Conservation (phyloP, 2,888 invertebrate genomes). For the Zeuzera pyrina region DNA sequence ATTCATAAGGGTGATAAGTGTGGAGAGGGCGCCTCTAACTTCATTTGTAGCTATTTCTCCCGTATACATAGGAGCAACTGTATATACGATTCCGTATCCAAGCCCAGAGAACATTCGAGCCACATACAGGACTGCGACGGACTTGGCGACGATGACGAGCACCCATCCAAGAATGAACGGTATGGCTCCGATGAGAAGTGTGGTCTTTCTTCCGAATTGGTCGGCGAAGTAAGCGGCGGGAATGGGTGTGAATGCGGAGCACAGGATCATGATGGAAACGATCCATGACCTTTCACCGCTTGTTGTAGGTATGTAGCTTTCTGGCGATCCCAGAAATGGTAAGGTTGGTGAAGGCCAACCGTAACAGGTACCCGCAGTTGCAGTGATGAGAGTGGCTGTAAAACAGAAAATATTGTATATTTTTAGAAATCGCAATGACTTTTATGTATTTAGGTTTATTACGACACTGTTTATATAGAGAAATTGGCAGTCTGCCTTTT, state of each 20-base stretch:
- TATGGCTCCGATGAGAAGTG: constrained; percentile 73
- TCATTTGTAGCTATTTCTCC: constrained; percentile 76
- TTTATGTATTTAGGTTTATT: too few species aligned
- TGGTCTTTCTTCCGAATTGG: constrained; percentile 77
- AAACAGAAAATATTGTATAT: too few species aligned
- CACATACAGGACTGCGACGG: constrained; percentile 70
- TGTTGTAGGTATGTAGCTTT: constrained; percentile 64
- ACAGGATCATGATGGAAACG: constrained; percentile 77
- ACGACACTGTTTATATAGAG: too few species aligned
- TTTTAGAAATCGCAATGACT: too few species aligned
- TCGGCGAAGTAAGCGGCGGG: constrained; percentile 76
- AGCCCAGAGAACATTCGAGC: constrained; percentile 76
- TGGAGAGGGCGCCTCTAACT: constrained; percentile 75
- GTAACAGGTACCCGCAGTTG: constrained; percentile 69
- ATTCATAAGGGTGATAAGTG: constrained; percentile 71
- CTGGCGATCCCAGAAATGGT: constrained; percentile 53
- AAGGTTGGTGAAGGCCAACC: constrained; percentile 77
- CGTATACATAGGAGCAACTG: constrained; percentile 75
- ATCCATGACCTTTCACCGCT: constrained; percentile 73
- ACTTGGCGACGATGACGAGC: constrained; percentile 72
- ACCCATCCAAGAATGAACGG: constrained; percentile 77
- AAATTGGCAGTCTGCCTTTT: too few species aligned
- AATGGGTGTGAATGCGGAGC: constrained; percentile 75
- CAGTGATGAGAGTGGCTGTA: constrained; percentile 69
- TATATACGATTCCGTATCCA: constrained; percentile 75